Evolutionary conservation across 2,113 vertebrate species (phyloP), one percentile per base, ranked within the genome.

Genomic region (Paracanthobrama guichenoti): DNA sequence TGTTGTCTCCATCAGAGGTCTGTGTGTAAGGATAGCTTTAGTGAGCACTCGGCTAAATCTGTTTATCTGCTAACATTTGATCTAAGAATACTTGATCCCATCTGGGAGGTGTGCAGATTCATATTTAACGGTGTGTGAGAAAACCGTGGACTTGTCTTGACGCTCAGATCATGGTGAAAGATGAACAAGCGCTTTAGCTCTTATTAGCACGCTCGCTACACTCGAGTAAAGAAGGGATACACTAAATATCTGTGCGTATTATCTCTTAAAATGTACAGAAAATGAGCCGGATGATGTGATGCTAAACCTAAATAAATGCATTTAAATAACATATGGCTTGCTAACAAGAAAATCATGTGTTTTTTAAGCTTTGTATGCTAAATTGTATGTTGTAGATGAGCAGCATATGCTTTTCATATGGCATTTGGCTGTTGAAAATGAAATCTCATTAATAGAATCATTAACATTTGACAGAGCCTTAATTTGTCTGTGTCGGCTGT

Each of bases 321-420:
- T 71, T 71, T n/a, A 71, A 42, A 44, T 18, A 10, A 11, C 66
- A 69, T 39, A 69, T 69, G 66, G 66, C 66, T 10, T 20, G 64
- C 64, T 67, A 67, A 67, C 64, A 67, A 67, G 31, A 67, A 35
- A 67, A 20, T 2, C 7, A 0, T 10, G 16, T 67, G 16, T 55
- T 18, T 53, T 66, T 35, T 57, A 35, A 35, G 16, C 64, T 20
- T 8, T 14, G 12, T 62, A 2, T 62, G 24, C 12, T 62, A 12
- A 14, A 62, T 22, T 16, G 14, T 1, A 67, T 67, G 16, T 20
- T 20, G 28, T 35, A 20, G 3, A 35, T 10, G 16, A 67, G 7
- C 28, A 18, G 64, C 64, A 67, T 67, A 67, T 67, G 64, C 31
- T 67, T 67, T 66, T 67, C 16, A 67, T 67, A 20, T 20, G 64